phyloP scores from a whole-genome alignment of 2,888 invertebrate genomes.

The Caenorhabditis wallacei region DNA sequence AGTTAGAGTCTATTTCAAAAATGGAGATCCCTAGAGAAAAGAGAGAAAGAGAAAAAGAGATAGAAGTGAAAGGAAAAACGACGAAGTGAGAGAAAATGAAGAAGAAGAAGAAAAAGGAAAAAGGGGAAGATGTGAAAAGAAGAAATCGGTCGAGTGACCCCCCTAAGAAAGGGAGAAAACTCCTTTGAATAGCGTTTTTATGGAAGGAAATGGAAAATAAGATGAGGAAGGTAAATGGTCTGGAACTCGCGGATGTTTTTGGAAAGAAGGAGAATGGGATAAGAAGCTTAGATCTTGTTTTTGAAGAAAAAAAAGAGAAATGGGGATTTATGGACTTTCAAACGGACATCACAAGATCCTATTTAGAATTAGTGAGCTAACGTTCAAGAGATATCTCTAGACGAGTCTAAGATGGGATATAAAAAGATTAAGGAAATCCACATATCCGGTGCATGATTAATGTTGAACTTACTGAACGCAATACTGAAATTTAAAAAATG shows the following conservation, averaged over 20 bases:
- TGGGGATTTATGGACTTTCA: too few species aligned
- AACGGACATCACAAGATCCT: too few species aligned
- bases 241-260: constrained; percentile 20
- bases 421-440: too few species aligned
- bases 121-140: constrained; percentile 25
- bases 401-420: too few species aligned
- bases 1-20: constrained; percentile 8
- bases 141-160: constrained; percentile 32
- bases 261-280: background rate
- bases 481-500: too few species aligned
- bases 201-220: constrained; percentile 5
- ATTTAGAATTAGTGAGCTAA: too few species aligned
- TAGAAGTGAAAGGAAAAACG: background rate
- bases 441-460: too few species aligned
- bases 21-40: constrained; percentile 35
- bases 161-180: background rate
- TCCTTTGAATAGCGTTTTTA: background rate
- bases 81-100: background rate
- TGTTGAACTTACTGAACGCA: too few species aligned
- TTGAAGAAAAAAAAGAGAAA: background rate
- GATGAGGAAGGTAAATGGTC: constrained; percentile 29
- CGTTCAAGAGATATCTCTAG: too few species aligned
- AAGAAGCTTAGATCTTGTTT: background rate
- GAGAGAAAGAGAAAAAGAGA: constrained; percentile 3
- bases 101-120: constrained; percentile 13